Base-by-base conservation (phyloP, 1,140 invertebrate species). In the Drosophila busckii region DNA sequence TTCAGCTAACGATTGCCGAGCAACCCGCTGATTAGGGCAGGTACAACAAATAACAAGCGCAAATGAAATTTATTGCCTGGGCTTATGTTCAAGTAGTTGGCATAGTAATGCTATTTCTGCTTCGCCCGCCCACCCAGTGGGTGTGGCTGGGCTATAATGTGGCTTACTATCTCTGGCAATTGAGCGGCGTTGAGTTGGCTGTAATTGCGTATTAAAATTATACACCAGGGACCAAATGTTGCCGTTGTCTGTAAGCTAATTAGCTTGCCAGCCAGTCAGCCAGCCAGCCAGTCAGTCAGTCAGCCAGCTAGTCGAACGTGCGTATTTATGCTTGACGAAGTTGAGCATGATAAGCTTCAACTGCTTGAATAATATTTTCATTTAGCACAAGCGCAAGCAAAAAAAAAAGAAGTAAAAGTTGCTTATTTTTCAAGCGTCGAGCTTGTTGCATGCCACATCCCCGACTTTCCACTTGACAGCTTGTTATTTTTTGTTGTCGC, bases 171-270 rank as follows among this genome's bases (percentile, higher is more conserved):
- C n/a, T n/a, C 73, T 53, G 71, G 48, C 68, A 71, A 68, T 80
- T 68, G 71, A 71, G 68, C 80, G 59, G 66, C 68, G 63, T 73
- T 78, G 71, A 71, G 70, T 63, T 64, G 68, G 62, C 59, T 68
- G 71, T 78, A 78, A 78, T 80, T 80, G 71, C 68, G 71, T 80
- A 80, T 78, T 80, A 78, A 80, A 80, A 78, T 78, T 80, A 80
- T 64, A 73, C 71, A 67, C 71, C 49, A 48, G 73, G 44, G 71
- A 78, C 73, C 68, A 78, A 78, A 78, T 80, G 71, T 64, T 67
- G 58, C 63, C 41, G 62, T 41, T 80, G 68, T 64, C 71, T 73
- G 49, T 68, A 66, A 80, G 53, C 71, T 80, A 78, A 78, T 78
- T 78, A 73, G 73, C 23, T 73, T 68, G 42, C 63, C 63, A n/a